Conservation (phyloP, 2,888 invertebrate genomes). For the Halictus quadricinctus region DNA sequence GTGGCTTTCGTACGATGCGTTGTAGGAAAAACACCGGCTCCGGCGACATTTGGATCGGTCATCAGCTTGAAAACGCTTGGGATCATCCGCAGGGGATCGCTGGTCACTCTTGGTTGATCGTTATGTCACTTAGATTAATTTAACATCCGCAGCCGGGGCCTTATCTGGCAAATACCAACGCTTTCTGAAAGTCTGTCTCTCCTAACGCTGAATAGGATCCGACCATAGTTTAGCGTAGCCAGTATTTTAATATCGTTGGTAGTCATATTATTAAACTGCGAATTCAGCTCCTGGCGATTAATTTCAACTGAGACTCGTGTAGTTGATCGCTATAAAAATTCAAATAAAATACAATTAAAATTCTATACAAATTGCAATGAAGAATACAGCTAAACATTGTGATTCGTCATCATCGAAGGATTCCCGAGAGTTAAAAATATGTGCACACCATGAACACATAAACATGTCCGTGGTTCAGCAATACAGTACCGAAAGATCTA, state of each 20-base stretch:
- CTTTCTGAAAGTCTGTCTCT: too few relatives aligned
- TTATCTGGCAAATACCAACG: too few relatives aligned
- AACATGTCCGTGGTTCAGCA: neutral
- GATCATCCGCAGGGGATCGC: neutral
- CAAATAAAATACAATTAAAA: too few relatives aligned
- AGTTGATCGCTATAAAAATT: too few relatives aligned
- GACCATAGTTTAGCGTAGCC: too few relatives aligned
- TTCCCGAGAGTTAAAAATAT: neutral
- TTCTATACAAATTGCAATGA: too few relatives aligned
- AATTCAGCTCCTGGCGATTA: too few relatives aligned
- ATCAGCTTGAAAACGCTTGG: neutral
- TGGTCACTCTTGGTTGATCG: neutral
- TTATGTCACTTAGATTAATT: neutral
- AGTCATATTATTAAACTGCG: too few relatives aligned
- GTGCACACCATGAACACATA: neutral
- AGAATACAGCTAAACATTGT: too few relatives aligned
- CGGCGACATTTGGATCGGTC: constrained; percentile 18
- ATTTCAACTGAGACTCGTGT: too few relatives aligned
- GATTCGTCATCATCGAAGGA: neutral
- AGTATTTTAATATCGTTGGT: too few relatives aligned
- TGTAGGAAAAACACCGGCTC: constrained; percentile 46
- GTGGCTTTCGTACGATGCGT: constrained; percentile 25
- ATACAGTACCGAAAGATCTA: neutral
- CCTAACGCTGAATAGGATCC: too few relatives aligned
- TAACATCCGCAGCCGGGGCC: neutral